Evolutionary conservation across 2,888 invertebrate genomes (phyloP).

Genomic region (Synanthedon formicaeformis): DNA sequence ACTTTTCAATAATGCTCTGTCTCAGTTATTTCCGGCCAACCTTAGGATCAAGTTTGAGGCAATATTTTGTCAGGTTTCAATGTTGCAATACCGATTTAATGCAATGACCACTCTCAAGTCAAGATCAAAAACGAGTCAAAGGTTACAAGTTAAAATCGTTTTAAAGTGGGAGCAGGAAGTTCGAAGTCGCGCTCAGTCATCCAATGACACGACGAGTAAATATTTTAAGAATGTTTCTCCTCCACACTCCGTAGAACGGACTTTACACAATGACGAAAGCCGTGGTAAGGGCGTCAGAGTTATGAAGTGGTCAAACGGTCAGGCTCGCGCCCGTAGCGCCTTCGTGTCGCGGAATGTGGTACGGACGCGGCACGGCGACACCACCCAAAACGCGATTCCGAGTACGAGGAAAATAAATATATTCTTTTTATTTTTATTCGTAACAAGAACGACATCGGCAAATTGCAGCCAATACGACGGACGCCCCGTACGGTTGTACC

Average conservation of each 20-base stretch:
- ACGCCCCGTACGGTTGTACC: background rate
- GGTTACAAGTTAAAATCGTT: too few relatives aligned
- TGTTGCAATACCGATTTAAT: too few relatives aligned
- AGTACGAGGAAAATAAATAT: conserved; percentile 20
- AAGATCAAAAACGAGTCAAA: too few relatives aligned
- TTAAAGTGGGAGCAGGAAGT: too few relatives aligned
- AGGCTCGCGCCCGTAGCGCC: conserved; percentile 34
- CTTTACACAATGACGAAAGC: conserved; percentile 1
- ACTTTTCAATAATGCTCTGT: too few relatives aligned
- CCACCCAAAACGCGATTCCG: conserved; percentile 44
- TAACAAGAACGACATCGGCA: conserved; percentile 1
- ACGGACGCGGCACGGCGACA: conserved; percentile 39
- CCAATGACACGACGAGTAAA: background rate
- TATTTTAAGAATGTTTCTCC: background rate
- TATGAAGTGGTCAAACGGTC: conserved; percentile 45
- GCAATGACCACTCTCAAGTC: too few relatives aligned
- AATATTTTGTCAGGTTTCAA: too few relatives aligned
- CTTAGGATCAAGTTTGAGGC: too few relatives aligned
- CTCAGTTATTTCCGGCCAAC: too few relatives aligned
- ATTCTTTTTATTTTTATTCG: background rate
- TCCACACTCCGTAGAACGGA: background rate
- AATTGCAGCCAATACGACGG: background rate
- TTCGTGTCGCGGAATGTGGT: conserved; percentile 56
- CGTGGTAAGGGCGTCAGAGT: conserved; percentile 22
- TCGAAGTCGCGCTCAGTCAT: background rate